A percentile compares a stretch with the other conserved stretches of the same genome.
phyloP scores from a whole-genome alignment of 2,888 invertebrate genomes.

The Ichneumon xanthorius region DNA sequence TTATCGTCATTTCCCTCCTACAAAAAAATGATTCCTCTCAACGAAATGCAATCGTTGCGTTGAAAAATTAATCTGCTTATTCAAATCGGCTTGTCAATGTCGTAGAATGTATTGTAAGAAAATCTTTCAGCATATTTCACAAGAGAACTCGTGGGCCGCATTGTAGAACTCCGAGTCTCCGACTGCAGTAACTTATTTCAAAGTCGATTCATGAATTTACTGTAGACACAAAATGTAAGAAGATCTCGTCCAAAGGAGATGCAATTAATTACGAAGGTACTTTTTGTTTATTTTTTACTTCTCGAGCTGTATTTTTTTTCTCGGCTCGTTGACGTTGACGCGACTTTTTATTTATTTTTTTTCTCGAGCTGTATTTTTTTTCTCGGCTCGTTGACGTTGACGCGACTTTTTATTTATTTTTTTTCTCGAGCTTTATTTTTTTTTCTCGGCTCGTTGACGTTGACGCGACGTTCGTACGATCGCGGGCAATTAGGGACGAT shows the following conservation, averaged over 20 bases:
- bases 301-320: neutral
- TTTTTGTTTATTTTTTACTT: neutral
- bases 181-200: neutral
- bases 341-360: too few relatives aligned
- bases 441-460: too few relatives aligned
- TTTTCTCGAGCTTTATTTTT: too few relatives aligned
- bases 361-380: too few relatives aligned
- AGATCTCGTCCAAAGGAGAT: neutral
- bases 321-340: conserved; percentile 16
- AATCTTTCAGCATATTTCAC: neutral
- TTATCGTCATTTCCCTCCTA: too few relatives aligned
- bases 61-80: too few relatives aligned
- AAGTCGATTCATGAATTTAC: neutral
- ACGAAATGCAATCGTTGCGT: too few relatives aligned
- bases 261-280: neutral
- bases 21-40: too few relatives aligned
- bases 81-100: neutral
- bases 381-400: too few relatives aligned
- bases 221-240: conserved; percentile 36
- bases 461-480: neutral
- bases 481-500: conserved; percentile 61
- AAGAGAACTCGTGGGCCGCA: neutral
- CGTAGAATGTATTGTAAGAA: neutral
- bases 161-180: neutral
- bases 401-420: too few relatives aligned